phyloP scores from a whole-genome alignment of 2,113 vertebrate species.

The Planiliza haematocheilus region DNA sequence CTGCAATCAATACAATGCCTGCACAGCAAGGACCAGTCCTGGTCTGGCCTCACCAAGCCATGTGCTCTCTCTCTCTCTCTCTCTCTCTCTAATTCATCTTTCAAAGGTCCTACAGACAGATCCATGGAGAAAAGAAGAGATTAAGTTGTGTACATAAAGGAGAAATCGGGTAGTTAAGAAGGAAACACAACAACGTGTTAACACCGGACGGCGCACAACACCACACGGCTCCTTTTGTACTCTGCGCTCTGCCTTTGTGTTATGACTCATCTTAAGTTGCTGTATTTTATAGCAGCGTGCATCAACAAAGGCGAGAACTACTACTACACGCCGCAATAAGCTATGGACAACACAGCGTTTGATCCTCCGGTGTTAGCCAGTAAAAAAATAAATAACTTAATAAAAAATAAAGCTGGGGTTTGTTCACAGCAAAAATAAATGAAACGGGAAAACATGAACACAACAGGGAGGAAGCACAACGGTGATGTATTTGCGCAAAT shows the following conservation, averaged over 20 bases:
- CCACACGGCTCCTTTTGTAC: neutral
- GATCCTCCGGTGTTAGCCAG: neutral
- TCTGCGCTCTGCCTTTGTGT: neutral
- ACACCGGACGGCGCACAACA: neutral
- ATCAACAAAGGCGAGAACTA: neutral
- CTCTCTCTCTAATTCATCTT: slow-evolving; percentile 77
- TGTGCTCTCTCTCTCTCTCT: slow-evolving; percentile 64
- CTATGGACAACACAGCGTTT: slow-evolving; percentile 7
- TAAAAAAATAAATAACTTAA: neutral
- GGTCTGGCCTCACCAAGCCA: slow-evolving; percentile 70
- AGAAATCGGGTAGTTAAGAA: slow-evolving; percentile 40
- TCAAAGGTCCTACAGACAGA: slow-evolving; percentile 72
- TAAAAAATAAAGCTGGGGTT: neutral
- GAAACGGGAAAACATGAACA: neutral
- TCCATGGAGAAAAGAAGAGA: slow-evolving; percentile 53
- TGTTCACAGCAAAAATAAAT: slow-evolving; percentile 8
- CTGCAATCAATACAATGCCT: slow-evolving; percentile 81
- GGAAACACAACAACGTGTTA: slow-evolving; percentile 36
- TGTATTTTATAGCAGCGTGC: neutral
- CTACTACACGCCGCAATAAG: neutral
- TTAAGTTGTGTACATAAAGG: slow-evolving; percentile 54
- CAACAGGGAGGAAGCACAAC: neutral
- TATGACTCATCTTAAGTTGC: neutral
- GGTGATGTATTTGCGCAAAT: neutral
- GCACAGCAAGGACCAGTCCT: slow-evolving; percentile 72